Evolutionary conservation across 2,888 invertebrate species (phyloP).

Genomic region (Bembecia ichneumoniformis): DNA sequence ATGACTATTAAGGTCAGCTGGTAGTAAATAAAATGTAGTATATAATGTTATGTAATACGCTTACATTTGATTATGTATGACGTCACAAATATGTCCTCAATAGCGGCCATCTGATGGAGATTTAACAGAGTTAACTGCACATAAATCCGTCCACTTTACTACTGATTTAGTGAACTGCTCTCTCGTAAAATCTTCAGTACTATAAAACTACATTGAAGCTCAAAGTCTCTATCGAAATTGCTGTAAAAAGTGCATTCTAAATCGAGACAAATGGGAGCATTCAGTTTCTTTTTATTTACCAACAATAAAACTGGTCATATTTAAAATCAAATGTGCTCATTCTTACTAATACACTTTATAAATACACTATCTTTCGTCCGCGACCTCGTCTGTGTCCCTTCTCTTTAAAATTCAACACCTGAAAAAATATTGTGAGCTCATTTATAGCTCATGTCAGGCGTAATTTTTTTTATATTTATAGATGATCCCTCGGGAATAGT

Average conservation of each 20-base stretch:
- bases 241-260: neutral
- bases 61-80: too few species aligned
- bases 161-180: constrained; percentile 13
- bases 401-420: too few species aligned
- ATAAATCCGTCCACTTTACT: constrained; percentile 13
- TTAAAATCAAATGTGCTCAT: too few species aligned
- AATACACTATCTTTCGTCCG: too few species aligned
- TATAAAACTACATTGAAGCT: constrained; percentile 8
- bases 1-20: too few species aligned
- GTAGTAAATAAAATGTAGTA: neutral
- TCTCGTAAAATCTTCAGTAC: constrained; percentile 10
- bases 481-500: too few species aligned
- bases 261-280: neutral
- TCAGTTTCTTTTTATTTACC: neutral
- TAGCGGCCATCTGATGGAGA: neutral
- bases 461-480: too few species aligned
- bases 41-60: too few species aligned
- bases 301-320: neutral
- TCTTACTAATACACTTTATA: too few species aligned
- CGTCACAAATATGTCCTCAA: neutral
- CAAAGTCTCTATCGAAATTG: constrained; percentile 1
- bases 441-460: too few species aligned
- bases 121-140: constrained; percentile 10
- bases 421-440: too few species aligned
- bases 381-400: too few species aligned